Base-by-base conservation (phyloP, 1,140 invertebrate genomes). In the Pentalonia nigronervosa region DNA sequence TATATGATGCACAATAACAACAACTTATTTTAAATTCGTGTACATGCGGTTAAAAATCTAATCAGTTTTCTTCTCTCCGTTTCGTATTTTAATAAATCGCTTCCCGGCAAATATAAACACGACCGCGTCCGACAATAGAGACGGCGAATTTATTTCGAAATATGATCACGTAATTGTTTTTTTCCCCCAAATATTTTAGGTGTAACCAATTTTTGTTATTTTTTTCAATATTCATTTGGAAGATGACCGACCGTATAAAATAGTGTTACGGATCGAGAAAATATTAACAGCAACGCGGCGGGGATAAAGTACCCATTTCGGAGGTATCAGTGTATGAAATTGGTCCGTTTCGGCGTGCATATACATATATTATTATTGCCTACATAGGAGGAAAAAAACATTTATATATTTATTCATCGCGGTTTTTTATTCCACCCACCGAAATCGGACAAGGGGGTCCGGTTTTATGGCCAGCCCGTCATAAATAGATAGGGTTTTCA, bases 341-440 rank as follows among this genome's bases (percentile, higher is more conserved):
- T 36, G 87, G 17, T 7, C 47, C 34, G 23, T 53, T 89, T 89
- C n/a, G 47, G 34, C 4, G 84, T 86, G 41, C 41, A 45, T 34
- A 23, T 41, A 83, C 7, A 83, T 21, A 81, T 34, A 41, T 41
- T 41, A 41, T 41, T 3, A 41, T 21, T 20, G 9, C 1, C 1
- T 30, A 30, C 30, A 11, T 30, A 60, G 25, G 36, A 6, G 1
- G 34, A 2, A 11, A 25, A 30, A 67, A 67, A 91, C 11, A 30
- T 67, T 67, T 91, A 91, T 91, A 91, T 60, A 91, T 67, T 91
- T 91, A 56, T 90, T 90, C 88, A 21, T 76, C 89, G 89, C 30
- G 36, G 50, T 41, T 60, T 60, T 56, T 56, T 90, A 45, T 67
- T 45, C 56, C 36, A 2, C 34, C 36, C 9, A 14, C 9, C 41